These are phyloP conservation scores for Typhlomys cinereus DNA, from an alignment of 2,113 vertebrate species.

Conservation along the genomic window DNA sequence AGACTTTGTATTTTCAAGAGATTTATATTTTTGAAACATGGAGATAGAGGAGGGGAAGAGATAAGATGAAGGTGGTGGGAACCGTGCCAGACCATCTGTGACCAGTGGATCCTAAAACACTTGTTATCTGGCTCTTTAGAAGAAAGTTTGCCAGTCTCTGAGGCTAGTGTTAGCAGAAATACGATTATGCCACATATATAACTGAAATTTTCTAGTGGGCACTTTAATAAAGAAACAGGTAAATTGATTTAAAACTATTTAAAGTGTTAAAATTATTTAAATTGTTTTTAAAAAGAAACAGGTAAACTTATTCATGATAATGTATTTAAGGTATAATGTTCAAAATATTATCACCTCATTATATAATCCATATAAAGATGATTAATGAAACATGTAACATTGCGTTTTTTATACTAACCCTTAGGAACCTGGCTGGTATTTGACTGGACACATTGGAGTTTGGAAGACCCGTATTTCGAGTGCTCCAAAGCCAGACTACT, in stretches of 20 bases:
- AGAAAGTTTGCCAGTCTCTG: neutral
- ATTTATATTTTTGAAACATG: neutral
- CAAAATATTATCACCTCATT: conserved; percentile 28
- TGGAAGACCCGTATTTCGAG: neutral
- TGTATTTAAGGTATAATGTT: neutral
- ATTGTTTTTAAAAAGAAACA: neutral
- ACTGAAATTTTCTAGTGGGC: conserved; percentile 2
- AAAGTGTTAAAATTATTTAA: too few relatives aligned
- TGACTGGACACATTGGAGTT: neutral
- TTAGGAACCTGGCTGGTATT: neutral
- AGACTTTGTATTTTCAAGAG: neutral
- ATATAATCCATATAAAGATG: conserved; percentile 24
- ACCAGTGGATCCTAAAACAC: neutral
- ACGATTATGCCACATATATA: neutral
- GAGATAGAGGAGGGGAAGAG: neutral
- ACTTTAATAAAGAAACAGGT: conserved; percentile 6
- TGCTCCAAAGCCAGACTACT: neutral
- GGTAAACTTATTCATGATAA: conserved; percentile 9
- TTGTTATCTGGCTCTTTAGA: neutral
- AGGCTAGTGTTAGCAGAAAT: neutral
- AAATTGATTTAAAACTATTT: neutral
- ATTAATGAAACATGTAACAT: neutral
- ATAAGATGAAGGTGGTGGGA: neutral
- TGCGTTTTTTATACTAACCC: neutral
- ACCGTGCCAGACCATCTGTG: neutral